Evolutionary conservation across 2,888 invertebrate species (phyloP).

Genomic region (Acanthosepion lycidas): DNA sequence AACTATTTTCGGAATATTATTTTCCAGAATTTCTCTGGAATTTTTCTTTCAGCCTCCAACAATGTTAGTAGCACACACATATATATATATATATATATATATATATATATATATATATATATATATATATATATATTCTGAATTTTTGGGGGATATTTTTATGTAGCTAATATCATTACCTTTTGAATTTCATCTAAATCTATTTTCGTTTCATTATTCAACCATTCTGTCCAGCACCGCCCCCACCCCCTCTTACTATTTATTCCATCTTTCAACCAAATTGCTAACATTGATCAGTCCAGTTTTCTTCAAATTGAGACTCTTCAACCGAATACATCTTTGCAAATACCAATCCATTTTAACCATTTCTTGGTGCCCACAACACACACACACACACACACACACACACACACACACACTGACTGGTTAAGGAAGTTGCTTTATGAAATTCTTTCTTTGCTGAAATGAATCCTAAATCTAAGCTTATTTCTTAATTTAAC

Average conservation of each 20-base stretch:
- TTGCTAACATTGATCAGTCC: background rate
- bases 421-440: background rate
- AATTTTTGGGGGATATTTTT: background rate
- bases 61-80: too few relatives aligned
- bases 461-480: background rate
- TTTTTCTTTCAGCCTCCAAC: background rate
- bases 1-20: background rate
- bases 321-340: background rate
- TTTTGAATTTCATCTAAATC: background rate
- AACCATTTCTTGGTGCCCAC: background rate
- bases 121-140: background rate
- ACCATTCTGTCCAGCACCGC: background rate
- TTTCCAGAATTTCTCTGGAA: background rate
- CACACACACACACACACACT: background rate
- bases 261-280: background rate
- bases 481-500: background rate
- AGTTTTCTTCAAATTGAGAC: background rate
- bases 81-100: too few relatives aligned
- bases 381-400: background rate
- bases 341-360: too few relatives aligned
- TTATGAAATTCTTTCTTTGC: background rate
- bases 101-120: too few relatives aligned
- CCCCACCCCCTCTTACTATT: background rate
- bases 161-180: background rate
- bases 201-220: constrained; percentile 1